Conservation (phyloP, 1,140 invertebrate genomes). For the Choristoneura fumiferana region DNA sequence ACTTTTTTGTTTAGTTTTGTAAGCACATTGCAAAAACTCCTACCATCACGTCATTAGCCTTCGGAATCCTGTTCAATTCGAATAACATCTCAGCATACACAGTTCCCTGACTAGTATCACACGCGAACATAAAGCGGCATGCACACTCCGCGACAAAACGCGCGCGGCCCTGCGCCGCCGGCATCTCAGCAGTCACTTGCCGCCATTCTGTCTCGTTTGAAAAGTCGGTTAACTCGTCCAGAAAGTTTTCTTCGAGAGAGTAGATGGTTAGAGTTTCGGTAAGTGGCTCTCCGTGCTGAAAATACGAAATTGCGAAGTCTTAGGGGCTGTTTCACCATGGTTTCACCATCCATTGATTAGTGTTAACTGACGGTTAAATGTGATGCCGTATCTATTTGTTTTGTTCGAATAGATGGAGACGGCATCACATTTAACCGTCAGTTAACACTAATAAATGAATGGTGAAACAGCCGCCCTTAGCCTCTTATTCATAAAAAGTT, state of each 20-base stretch:
- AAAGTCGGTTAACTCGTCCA: conserved; percentile 42
- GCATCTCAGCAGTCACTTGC: conserved; percentile 27
- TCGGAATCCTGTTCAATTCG: conserved; percentile 32
- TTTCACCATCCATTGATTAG: too few species aligned
- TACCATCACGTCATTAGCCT: conserved; percentile 30
- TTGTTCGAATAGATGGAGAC: too few species aligned
- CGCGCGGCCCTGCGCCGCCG: conserved; percentile 30
- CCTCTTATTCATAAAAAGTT: too few species aligned
- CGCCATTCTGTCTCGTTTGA: conserved; percentile 39
- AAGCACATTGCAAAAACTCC: too few species aligned
- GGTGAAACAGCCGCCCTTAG: too few species aligned
- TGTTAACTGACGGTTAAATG: too few species aligned
- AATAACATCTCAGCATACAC: conserved; percentile 40
- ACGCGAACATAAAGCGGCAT: conserved; percentile 29
- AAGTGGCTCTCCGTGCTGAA: conserved; percentile 35
- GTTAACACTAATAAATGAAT: too few species aligned
- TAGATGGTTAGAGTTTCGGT: conserved; percentile 36
- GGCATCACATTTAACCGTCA: too few species aligned
- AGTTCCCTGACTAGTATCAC: conserved; percentile 23
- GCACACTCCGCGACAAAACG: conserved; percentile 34
- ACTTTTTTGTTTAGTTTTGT: too few species aligned
- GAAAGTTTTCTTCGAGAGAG: conserved; percentile 49
- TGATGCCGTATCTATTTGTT: too few species aligned
- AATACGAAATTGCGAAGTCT: not conserved
- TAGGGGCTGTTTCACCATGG: not conserved